Evolutionary conservation across 1,140 invertebrate species (phyloP).

Genomic region (Cyrtorhinus lividipennis): DNA sequence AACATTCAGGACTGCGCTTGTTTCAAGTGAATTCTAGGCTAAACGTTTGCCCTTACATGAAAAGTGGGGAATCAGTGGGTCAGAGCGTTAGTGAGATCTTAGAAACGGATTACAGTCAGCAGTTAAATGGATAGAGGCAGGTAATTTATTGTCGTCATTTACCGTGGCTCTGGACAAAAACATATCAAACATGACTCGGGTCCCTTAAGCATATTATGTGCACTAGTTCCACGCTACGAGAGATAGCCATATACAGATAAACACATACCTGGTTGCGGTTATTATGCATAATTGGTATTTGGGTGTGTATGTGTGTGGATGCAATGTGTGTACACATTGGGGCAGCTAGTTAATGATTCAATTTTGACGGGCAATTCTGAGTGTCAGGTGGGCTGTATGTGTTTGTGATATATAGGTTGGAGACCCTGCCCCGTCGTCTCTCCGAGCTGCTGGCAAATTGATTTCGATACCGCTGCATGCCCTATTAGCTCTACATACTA

Average conservation of each 20-base stretch:
- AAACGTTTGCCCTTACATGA: no score
- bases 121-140: not conserved
- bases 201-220: conserved; percentile 9
- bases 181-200: conserved; percentile 12
- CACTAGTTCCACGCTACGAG: conserved; percentile 3
- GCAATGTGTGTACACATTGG: conserved; percentile 17
- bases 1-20: no score
- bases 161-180: not conserved
- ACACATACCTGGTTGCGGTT: conserved; percentile 18
- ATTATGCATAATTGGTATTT: conserved; percentile 20
- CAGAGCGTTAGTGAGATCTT: no score
- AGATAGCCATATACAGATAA: conserved; percentile 15
- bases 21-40: no score
- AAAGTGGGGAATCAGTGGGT: no score
- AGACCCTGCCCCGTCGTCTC: not conserved
- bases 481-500: conserved; percentile 1
- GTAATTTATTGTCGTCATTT: not conserved
- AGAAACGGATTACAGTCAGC: not conserved
- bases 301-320: conserved; percentile 12
- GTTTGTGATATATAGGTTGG: conserved; percentile 15
- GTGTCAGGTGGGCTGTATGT: conserved; percentile 14
- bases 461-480: conserved; percentile 11
- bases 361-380: conserved; percentile 20
- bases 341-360: conserved; percentile 17
- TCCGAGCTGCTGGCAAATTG: conserved; percentile 12